Evolutionary conservation across 2,797 vertebrate genomes (phyloP), one percentile per base, ranked within the genome.

Genomic region (Protonibea diacanthus): DNA sequence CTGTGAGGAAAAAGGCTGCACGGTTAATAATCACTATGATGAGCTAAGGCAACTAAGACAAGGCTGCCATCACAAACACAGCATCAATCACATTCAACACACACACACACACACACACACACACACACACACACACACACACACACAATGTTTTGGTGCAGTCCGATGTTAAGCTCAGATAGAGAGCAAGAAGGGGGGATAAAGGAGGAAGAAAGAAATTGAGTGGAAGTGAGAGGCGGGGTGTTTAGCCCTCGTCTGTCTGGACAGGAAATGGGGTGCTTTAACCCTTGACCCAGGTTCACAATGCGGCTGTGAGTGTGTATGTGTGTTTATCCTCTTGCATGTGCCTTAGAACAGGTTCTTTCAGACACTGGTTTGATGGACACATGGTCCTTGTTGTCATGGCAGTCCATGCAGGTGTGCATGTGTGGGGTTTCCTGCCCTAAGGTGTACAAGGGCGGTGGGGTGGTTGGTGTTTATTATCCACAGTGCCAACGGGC

Each of bases 231-330:
- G 74, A 84, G 51, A 70, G 83, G 82, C 85, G 85, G 78, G 60
- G 75, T 68, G 56, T 79, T 79, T 59, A 74, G 62, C 75, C 88
- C 86, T 86, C 71, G 61, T 91, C 90, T 90, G 94, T 95, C 94
- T 95, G 94, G 93, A 93, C 93, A 94, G 93, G 94, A 94, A 95
- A 92, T 72, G 76, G 88, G 88, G 89, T 80, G 75, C 83, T 79
- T 92, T 91, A 80, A 93, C 92, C 91, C 23, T 82, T 94, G 82
- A 92, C 92, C 88, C 78, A 0, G 21, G 83, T 81, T 85, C 90
- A 72, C 80, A 78, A 7, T 69, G 61, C 2, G 27, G 66, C 70
- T 75, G 57, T 38, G 60, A 56, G 76, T 85, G 79, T 60, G 62
- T 79, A 33, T 38, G 71, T 40, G 64, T 86, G 86, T 85, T 89